Base-by-base conservation (phyloP, 2,888 invertebrate genomes). In the Eremobia ochroleuca region DNA sequence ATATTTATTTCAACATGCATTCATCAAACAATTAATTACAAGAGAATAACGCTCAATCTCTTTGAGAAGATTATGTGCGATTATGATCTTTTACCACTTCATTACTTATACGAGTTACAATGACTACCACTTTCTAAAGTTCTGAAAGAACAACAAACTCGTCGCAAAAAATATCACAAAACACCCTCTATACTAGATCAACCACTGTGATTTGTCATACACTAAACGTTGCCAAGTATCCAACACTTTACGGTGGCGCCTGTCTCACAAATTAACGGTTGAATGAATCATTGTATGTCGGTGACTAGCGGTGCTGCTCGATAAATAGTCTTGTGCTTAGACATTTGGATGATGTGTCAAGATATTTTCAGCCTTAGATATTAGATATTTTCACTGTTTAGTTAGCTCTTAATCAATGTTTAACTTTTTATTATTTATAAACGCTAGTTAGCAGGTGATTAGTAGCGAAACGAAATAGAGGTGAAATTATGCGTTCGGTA, bases 201-300 rank as follows among this genome's bases (percentile, higher is more conserved):
- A 40, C 31, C n/a, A 55, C 74, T 5, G 62, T 79, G 78, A 86
- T 86, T 75, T 83, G 84, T 83, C 84, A 85, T 81, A 64, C 66
- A 37, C 49, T 40, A 72, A 28, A 65, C 34, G 25, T 59, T 79
- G 78, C 79, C 78, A 78, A 78, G 78, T 79, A 52, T 37, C 61
- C 37, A 28, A 68, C 68, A 79, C 52, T 81, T 82, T 73, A 77
- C 65, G 52, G 65, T 75, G 66, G 73, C 77, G 81, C 72, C 72
- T 74, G 31, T 46, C 43, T 77, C 72, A 76, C 72, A 70, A 73
- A 76, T 69, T 46, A 67, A 37, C 69, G 58, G 40, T 34, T 73
- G 76, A 76, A 84, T 86, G 79, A 85, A 86, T 86, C 82, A 85
- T 86, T 74, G 25, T 49, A 52, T 71, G 68, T 77, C 31, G 15